Percentiles rank a stretch among this genome's conserved stretches.
These are phyloP conservation scores for Porites australiensis DNA, from an alignment of 64 coral and sea anemone species.

Conservation along the genomic window DNA sequence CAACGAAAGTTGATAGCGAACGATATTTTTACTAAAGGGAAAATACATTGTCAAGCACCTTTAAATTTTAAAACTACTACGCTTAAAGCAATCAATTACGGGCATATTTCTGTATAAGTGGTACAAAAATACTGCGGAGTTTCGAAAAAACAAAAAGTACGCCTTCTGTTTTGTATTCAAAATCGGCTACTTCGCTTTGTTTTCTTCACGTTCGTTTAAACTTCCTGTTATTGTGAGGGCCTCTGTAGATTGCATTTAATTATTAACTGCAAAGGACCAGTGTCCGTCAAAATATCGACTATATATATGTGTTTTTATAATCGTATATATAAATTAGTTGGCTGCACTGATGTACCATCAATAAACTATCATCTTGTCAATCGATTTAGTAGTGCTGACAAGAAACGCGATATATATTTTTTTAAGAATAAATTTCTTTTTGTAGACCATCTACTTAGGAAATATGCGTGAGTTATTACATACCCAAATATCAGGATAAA, in stretches of 20 bases:
- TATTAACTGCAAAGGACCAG: conserved; percentile 7
- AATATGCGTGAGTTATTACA: not conserved
- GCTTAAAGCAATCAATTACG: no score
- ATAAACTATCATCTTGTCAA: not conserved
- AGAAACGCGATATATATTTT: not conserved
- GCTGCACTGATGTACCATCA: not conserved
- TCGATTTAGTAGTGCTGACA: not conserved
- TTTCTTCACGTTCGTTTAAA: not conserved
- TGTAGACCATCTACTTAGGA: not conserved
- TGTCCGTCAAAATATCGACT: not conserved
- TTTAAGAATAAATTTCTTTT: not conserved
- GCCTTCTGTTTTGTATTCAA: not conserved
- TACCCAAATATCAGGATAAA: not conserved
- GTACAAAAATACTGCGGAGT: no score
- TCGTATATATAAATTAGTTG: no score
- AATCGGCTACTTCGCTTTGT: not conserved
- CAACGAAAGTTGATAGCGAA: no score
- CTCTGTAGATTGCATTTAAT: conserved; percentile 12
- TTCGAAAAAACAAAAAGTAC: not conserved
- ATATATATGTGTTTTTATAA: no score
- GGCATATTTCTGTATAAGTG: no score
- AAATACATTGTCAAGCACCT: no score
- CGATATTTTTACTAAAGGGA: no score
- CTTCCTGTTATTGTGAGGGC: conserved; percentile 39
- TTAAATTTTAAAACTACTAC: no score